Evolutionary conservation across 2,888 invertebrate species (phyloP).

Genomic region (Meloe dianella): DNA sequence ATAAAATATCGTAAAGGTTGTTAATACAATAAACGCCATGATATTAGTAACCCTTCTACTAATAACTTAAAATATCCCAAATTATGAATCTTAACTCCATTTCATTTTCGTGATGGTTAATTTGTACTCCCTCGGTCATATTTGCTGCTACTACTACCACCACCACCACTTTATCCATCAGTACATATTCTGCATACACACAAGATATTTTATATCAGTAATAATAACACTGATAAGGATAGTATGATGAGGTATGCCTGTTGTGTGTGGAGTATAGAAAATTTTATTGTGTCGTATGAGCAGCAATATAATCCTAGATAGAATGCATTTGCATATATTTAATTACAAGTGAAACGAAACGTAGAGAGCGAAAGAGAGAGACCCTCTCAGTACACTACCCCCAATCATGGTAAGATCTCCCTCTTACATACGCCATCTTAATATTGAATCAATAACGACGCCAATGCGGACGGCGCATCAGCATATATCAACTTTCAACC

Average conservation of each 20-base stretch:
- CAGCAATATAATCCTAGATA: constrained; percentile 44
- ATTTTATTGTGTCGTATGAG: constrained; percentile 39
- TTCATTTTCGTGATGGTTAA: constrained; percentile 32
- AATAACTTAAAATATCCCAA: constrained; percentile 35
- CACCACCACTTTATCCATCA: not conserved
- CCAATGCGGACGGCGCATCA: constrained; percentile 1
- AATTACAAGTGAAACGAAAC: constrained; percentile 47
- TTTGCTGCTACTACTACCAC: not conserved
- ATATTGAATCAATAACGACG: constrained; percentile 41
- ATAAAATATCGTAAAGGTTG: constrained; percentile 24
- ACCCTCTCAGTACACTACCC: constrained; percentile 23
- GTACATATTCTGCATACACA: not conserved
- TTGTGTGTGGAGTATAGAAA: constrained; percentile 35
- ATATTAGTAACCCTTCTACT: constrained; percentile 25
- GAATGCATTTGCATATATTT: constrained; percentile 50
- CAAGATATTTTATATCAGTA: not conserved
- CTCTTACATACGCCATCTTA: constrained; percentile 44
- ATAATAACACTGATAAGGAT: not conserved
- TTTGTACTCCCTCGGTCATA: constrained; percentile 16
- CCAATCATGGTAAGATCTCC: constrained; percentile 37
- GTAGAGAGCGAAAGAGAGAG: too few relatives aligned
- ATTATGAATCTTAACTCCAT: constrained; percentile 39
- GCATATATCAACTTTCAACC: not conserved
- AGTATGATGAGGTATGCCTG: constrained; percentile 7
- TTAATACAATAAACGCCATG: constrained; percentile 34